Evolutionary conservation across 2,888 invertebrate species (phyloP), one percentile per base, ranked within the genome.

Genomic region (Microplitis manilae): DNA sequence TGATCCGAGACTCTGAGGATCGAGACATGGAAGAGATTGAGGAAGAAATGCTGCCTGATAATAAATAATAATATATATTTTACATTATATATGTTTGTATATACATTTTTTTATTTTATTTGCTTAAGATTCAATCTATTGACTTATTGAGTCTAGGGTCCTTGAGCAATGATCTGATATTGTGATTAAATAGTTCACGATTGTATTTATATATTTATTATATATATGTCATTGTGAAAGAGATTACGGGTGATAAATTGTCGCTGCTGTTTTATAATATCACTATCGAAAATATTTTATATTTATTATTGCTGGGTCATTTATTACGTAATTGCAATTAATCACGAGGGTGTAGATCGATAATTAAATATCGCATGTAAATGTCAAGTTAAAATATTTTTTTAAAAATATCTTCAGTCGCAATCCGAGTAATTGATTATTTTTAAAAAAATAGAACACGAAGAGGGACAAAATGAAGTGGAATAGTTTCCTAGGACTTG

Each of bases 181-280:
- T 50, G 50, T 50, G 50, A 50, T 50, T 50, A 50, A 13, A 50
- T 50, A 50, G 20, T 67, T 38, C 67, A 67, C 67, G 39, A 38
- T 67, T 67, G 67, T 67, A 64, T 61, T 15, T 61, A 61, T 61
- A 9, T 61, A 61, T 61, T 13, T 65, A 38, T 30, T 30, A 30
- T 65, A 65, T 65, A 68, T 68, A 39, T 68, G 20, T 41, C 41
- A 68, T 68, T 68, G 68, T 68, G 41, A 40, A 68, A 68, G 40
- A 20, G 41, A 68, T 68, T 68, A 41, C 50, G 40, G 41, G 41
- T 41, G 41, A 68, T 68, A 41, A 68, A 15, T 68, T 68, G 68
- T 68, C 8, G 68, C 41, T 68, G 8, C 17, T 50, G 8, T 39
- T 41, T 68, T 41, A 15, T 41, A 68, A 68, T 41, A 41, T n/a